These are phyloP conservation scores for Nerophis lumbriciformis DNA, from an alignment of 2,113 vertebrate genomes.

Conservation along the genomic window DNA sequence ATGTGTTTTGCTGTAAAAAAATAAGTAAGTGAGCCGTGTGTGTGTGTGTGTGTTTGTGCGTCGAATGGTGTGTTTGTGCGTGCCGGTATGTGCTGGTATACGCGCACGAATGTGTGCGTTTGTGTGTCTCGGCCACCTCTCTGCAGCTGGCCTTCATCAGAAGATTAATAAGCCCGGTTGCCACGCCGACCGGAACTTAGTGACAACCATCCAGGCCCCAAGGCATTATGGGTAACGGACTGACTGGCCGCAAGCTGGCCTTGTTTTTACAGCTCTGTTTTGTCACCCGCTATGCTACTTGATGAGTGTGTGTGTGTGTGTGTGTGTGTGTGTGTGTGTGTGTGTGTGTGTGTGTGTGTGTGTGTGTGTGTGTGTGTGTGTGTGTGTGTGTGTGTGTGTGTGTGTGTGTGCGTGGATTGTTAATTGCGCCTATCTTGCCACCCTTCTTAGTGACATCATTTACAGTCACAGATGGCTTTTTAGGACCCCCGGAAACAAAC, in stretches of 20 bases:
- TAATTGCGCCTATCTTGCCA: slow-evolving; percentile 68
- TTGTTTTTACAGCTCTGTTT: slow-evolving; percentile 89
- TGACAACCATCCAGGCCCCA: slow-evolving; percentile 95
- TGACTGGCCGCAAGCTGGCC: slow-evolving; percentile 95
- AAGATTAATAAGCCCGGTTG: slow-evolving; percentile 99
- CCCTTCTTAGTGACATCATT: slow-evolving; percentile 81
- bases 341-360: slow-evolving; percentile 2
- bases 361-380: slow-evolving; percentile 17
- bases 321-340: neutral
- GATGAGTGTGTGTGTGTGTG: slow-evolving; percentile 36
- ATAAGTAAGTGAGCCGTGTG: slow-evolving; percentile 35
- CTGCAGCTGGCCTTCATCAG: slow-evolving; percentile 98
- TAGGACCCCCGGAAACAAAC: slow-evolving; percentile 43
- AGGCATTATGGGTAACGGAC: slow-evolving; percentile 94
- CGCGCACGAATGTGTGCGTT: slow-evolving; percentile 55
- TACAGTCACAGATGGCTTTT: slow-evolving; percentile 89
- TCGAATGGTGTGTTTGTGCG: slow-evolving; percentile 28
- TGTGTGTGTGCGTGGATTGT: slow-evolving; percentile 33
- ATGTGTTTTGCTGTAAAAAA: slow-evolving; percentile 56
- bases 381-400: slow-evolving; percentile 20
- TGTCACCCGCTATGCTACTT: slow-evolving; percentile 60
- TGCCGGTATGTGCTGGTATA: slow-evolving; percentile 48
- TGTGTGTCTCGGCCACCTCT: slow-evolving; percentile 73
- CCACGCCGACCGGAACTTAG: slow-evolving; percentile 98
- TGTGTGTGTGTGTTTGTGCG: slow-evolving; percentile 1